Evolutionary conservation across 2,888 invertebrate genomes (phyloP), one percentile per base, ranked within the genome.

Genomic region (Sinodicranocentrus sp.): DNA sequence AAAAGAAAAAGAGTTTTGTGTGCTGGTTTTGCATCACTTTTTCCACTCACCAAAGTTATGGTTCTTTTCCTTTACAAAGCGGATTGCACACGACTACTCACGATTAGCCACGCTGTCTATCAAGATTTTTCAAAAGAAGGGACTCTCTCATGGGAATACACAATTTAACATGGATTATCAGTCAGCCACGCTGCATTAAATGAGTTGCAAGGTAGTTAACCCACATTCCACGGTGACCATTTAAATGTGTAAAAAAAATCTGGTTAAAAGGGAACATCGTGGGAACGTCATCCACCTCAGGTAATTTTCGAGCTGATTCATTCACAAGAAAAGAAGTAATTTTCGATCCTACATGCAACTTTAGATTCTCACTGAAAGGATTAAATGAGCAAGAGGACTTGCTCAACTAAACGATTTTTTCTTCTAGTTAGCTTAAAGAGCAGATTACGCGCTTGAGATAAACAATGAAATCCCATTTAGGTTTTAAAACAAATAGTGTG

Each of bases 151-250:
- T 13, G 13, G 39, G 39, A 39, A 39, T 39, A 39, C 13, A 39
- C 13, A 13, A 13, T 39, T 5, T 39, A 39, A 39, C 39, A 39
- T 39, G 13, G 13, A 39, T 39, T 39, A 39, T 39, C 13, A n/a
- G 15, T 48, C 48, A n/a, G n/a, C n/a, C 48, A 48, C n/a, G 48
- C 48, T 48, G 2, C 13, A 48, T 48, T 48, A 48, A n/a, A n/a
- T 48, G 10, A 48, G 2, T 68, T 39, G 57, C 48, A 44, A 19
- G 65, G 68, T 59, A 57, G 68, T 68, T 77, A 57, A 77, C 77
- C 77, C 68, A 68, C 67, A 77, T 77, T 68, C 57, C 25, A 39
- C 44, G 39, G 25, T 21, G 28, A 25, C 21, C 28, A 19, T 59
- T 39, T 23, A n/a, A 23, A 17, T 70, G 48, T 13, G 70, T 17